A percentile compares a stretch with the other conserved stretches of the same genome.
phyloP scores from a whole-genome alignment of 2,888 invertebrate species.

The Muscina levida region DNA sequence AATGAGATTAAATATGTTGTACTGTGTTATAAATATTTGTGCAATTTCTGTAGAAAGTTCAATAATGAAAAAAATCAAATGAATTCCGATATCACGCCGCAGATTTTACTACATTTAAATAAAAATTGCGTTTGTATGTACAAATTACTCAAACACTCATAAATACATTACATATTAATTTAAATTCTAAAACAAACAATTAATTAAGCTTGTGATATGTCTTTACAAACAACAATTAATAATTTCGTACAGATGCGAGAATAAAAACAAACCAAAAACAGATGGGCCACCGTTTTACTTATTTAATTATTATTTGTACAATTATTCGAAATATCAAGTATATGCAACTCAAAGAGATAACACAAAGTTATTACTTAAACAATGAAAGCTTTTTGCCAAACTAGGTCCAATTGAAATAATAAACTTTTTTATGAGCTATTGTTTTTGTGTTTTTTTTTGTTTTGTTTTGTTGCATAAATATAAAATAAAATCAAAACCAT shows the following conservation, averaged over 20 bases:
- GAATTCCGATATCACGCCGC: too few species aligned
- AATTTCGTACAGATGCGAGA: constrained; percentile 70
- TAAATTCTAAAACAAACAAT: constrained; percentile 47
- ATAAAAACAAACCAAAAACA: constrained; percentile 57
- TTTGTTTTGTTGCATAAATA: constrained; percentile 3
- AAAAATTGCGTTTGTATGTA: too few species aligned
- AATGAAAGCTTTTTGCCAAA: constrained; percentile 67
- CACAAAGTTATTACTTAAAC: not conserved
- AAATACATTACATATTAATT: not conserved
- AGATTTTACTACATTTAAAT: too few species aligned
- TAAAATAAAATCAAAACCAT: constrained; percentile 60
- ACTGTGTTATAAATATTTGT: too few species aligned
- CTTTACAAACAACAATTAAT: constrained; percentile 60
- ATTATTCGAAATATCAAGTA: not conserved
- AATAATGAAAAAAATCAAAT: too few species aligned
- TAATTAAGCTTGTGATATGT: constrained; percentile 68
- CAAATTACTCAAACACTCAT: too few species aligned
- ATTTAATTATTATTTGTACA: not conserved
- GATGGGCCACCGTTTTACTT: constrained; percentile 11
- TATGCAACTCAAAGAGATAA: too few species aligned
- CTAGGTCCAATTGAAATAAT: constrained; percentile 11
- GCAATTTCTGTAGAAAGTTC: too few species aligned
- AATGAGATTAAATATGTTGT: too few species aligned
- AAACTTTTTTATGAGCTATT: too few species aligned
- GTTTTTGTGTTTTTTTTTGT: too few species aligned